Evolutionary conservation across 2,888 invertebrate species (phyloP).

Genomic region (Rhopalosiphum nymphaeae): DNA sequence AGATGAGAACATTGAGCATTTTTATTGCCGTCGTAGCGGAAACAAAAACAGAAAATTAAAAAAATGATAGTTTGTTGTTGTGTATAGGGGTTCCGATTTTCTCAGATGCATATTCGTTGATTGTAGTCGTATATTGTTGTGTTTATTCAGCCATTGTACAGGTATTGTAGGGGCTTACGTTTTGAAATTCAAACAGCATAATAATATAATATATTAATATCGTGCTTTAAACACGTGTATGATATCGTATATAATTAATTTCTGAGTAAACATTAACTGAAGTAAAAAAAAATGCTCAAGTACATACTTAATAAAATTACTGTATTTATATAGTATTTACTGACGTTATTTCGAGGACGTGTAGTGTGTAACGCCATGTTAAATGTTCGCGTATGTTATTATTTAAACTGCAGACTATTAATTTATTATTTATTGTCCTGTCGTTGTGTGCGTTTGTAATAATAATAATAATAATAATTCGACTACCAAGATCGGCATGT

Average conservation of each 20-base stretch:
- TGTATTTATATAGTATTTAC: not conserved
- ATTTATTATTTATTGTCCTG: constrained; percentile 9
- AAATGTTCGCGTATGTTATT: not conserved
- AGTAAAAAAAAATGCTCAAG: not conserved
- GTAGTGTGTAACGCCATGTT: not conserved
- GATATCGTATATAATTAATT: not conserved
- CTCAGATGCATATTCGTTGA: not conserved
- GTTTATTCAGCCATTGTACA: not conserved
- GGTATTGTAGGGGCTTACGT: not conserved
- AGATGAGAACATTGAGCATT: not conserved
- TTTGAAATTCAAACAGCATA: not conserved
- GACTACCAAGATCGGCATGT: not conserved
- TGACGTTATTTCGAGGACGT: not conserved
- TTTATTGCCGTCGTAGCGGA: not conserved
- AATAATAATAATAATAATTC: not conserved
- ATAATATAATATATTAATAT: not conserved
- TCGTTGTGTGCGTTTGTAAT: not conserved
- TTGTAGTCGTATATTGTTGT: not conserved
- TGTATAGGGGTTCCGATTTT: not conserved
- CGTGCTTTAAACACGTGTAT: not conserved
- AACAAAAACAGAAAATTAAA: not conserved
- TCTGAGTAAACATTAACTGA: not conserved
- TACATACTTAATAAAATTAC: not conserved
- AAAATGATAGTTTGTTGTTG: not conserved
- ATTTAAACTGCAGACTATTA: not conserved